Conservation (phyloP, 2,888 invertebrate species). For the Protonemura montana region DNA sequence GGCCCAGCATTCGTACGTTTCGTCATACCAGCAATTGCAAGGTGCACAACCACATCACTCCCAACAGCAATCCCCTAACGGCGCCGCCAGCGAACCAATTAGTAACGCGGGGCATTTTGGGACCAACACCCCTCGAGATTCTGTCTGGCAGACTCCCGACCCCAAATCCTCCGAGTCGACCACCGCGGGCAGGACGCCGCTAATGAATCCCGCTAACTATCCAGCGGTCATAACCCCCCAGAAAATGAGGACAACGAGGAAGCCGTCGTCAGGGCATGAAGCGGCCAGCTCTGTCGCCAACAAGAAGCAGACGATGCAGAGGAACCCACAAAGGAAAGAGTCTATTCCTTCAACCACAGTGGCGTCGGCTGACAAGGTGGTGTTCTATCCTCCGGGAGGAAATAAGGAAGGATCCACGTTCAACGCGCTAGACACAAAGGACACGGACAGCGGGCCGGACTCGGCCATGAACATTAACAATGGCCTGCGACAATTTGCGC, state of each 20-base stretch:
- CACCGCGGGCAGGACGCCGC: neutral
- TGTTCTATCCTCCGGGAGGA: neutral
- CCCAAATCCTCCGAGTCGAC: neutral
- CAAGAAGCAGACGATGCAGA: too few species aligned
- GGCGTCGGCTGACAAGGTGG: neutral
- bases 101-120: too few species aligned
- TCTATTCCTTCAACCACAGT: neutral
- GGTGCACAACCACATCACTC: neutral
- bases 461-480: neutral
- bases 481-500: conserved; percentile 35
- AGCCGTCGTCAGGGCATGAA: neutral
- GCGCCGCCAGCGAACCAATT: too few species aligned
- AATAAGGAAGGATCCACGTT: neutral
- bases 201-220: neutral
- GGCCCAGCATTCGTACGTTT: too few species aligned
- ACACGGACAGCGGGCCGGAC: neutral
- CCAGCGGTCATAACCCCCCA: too few species aligned
- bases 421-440: neutral
- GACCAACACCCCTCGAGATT: too few species aligned
- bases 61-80: neutral
- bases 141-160: neutral
- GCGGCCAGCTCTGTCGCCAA: neutral
- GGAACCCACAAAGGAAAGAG: neutral
- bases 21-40: too few species aligned
- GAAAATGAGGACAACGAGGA: too few species aligned